These are phyloP conservation scores for Toxostoma redivivum DNA, from an alignment of 2,113 vertebrate genomes.

Conservation along the genomic window DNA sequence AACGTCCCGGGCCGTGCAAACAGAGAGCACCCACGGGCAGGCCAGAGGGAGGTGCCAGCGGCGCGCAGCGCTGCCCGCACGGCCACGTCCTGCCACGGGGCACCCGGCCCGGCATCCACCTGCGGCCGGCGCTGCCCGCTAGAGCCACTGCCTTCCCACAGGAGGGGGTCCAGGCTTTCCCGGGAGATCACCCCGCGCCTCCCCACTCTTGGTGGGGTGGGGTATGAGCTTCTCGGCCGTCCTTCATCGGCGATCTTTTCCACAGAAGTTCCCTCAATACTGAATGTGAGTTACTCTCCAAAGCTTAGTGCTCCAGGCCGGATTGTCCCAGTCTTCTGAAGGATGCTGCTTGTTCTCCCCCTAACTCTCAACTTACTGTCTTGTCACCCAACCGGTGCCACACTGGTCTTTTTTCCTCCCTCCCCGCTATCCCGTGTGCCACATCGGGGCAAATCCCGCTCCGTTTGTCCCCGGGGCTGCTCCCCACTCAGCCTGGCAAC, in stretches of 20 bases:
- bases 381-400: not conserved
- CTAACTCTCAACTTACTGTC: rapidly evolving
- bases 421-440: rapidly evolving
- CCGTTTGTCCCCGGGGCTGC: not conserved
- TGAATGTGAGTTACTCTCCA: too few relatives aligned
- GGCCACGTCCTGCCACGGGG: not conserved
- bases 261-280: too few relatives aligned
- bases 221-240: not conserved
- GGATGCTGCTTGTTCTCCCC: too few relatives aligned
- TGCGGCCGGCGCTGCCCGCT: too few relatives aligned
- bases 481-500: too few relatives aligned
- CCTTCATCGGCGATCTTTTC: not conserved
- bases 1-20: too few relatives aligned
- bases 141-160: not conserved
- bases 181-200: too few relatives aligned
- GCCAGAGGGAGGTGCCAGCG: rapidly evolving
- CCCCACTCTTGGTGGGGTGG: not conserved
- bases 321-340: not conserved
- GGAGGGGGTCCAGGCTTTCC: not conserved
- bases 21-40: rapidly evolving
- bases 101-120: not conserved
- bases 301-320: too few relatives aligned
- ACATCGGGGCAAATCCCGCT: not conserved
- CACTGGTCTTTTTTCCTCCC: rapidly evolving
- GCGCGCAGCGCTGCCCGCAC: rapidly evolving